Percentiles rank a stretch among this genome's conserved stretches.
phyloP scores from a whole-genome alignment of 2,888 invertebrate genomes.

The Geophilus truncorum region DNA sequence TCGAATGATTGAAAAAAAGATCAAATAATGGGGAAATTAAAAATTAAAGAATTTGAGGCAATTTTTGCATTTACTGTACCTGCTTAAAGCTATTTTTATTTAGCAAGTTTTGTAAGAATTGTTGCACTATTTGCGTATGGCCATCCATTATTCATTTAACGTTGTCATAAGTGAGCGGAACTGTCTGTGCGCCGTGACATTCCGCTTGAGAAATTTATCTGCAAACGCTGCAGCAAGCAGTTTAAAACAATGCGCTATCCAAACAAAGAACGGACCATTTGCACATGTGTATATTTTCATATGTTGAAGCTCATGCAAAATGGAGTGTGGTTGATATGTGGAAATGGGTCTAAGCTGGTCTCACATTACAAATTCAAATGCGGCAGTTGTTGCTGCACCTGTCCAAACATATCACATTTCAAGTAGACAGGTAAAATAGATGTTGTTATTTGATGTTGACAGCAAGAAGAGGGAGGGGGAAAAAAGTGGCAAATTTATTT shows the following conservation, averaged over 20 bases:
- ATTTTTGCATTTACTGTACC: no score
- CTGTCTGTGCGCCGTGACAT: not conserved
- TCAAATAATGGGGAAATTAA: no score
- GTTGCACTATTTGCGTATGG: not conserved
- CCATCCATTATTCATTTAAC: not conserved
- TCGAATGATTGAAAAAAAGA: no score
- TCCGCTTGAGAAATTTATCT: conserved; percentile 10
- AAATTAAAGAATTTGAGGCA: no score
- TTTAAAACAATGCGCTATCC: conserved; percentile 22
- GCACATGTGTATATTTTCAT: conserved; percentile 19
- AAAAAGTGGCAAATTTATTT: not conserved
- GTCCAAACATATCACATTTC: conserved; percentile 24
- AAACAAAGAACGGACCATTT: conserved; percentile 23
- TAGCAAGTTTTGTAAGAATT: not conserved
- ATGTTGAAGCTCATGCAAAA: conserved; percentile 21
- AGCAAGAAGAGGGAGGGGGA: not conserved
- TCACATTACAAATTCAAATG: conserved; percentile 23
- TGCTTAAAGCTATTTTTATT: not conserved
- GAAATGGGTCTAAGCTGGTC: conserved; percentile 27
- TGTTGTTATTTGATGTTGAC: conserved; percentile 20
- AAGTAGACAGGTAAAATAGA: conserved; percentile 17
- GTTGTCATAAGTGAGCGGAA: not conserved
- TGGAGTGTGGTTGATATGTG: conserved; percentile 25
- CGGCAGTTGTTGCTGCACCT: conserved; percentile 21
- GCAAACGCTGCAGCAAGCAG: not conserved